Percentiles rank a stretch among this genome's conserved stretches.
Evolutionary conservation across 92 coral and sea anemone genomes (phyloP).

Genomic region (Siderastrea siderea): DNA sequence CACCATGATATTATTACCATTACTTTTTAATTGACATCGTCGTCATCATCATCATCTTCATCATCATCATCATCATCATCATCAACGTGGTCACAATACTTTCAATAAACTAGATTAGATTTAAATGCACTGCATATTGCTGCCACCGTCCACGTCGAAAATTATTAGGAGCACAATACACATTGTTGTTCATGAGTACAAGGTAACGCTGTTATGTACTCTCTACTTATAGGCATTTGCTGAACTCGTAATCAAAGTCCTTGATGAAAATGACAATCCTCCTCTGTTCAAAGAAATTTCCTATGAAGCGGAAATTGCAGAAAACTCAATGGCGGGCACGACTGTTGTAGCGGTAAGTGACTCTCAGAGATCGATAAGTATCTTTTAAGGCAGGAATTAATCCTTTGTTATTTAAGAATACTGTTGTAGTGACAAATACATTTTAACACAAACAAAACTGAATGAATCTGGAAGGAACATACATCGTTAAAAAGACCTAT

Average conservation of each 20-base stretch:
- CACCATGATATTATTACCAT: not conserved
- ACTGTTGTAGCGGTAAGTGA: slow-evolving; percentile 73
- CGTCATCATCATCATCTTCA: not conserved
- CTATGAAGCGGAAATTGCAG: slow-evolving; percentile 76
- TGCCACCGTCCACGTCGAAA: too few species aligned
- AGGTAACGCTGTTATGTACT: not conserved
- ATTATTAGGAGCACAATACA: too few species aligned
- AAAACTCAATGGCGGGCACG: slow-evolving; percentile 72
- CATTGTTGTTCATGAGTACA: not conserved
- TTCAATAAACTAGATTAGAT: not conserved
- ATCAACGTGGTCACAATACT: not conserved
- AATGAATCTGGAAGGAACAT: not conserved
- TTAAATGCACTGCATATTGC: not conserved
- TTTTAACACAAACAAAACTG: too few species aligned
- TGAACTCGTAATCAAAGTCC: slow-evolving; percentile 70
- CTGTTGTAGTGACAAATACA: too few species aligned
- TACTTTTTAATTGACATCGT: not conserved
- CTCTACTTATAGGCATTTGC: slow-evolving; percentile 70
- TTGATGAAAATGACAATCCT: slow-evolving; percentile 87
- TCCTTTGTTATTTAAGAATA: too few species aligned
- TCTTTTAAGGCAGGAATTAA: too few species aligned
- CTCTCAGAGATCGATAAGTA: too few species aligned
- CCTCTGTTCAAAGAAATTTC: slow-evolving; percentile 68
- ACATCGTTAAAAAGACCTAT: too few species aligned
- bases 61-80: not conserved